Conservation (phyloP, 2,888 invertebrate species). For the Ochropleura leucogaster region DNA sequence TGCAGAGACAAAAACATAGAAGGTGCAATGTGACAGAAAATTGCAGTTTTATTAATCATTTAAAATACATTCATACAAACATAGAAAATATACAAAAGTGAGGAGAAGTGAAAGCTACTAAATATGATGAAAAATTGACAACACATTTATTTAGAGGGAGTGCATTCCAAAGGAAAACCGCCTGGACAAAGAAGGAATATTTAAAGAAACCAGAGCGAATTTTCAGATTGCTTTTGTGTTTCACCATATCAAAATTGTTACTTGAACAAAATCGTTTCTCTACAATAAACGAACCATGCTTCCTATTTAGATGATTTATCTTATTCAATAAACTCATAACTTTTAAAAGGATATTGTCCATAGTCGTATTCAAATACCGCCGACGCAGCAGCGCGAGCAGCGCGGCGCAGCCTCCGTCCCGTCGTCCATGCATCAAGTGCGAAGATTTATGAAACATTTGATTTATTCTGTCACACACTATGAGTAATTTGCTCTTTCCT, state of each 20-base stretch:
- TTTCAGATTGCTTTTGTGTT: not conserved
- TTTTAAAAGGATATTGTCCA: conserved; percentile 46
- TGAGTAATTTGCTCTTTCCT: conserved; percentile 55
- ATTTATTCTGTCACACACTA: conserved; percentile 53
- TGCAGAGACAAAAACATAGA: no score
- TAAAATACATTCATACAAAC: no score
- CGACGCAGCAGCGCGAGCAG: conserved; percentile 18
- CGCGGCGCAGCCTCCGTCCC: not conserved
- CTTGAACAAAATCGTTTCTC: not conserved
- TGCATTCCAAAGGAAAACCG: no score
- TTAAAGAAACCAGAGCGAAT: no score
- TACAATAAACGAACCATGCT: not conserved
- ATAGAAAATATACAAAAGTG: no score
- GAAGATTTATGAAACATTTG: conserved; percentile 50
- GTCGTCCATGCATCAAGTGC: conserved; percentile 1
- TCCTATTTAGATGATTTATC: conserved; percentile 41
- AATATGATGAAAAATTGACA: no score
- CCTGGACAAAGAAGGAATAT: no score
- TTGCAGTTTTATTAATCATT: no score
- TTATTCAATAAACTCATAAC: conserved; percentile 31
- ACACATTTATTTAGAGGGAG: no score
- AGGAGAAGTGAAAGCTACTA: no score
- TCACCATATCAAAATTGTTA: not conserved
- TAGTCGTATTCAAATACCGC: conserved; percentile 22
- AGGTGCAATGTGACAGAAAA: no score